These are phyloP conservation scores for Mantis religiosa DNA, from an alignment of 2,888 invertebrate species.

Conservation along the genomic window DNA sequence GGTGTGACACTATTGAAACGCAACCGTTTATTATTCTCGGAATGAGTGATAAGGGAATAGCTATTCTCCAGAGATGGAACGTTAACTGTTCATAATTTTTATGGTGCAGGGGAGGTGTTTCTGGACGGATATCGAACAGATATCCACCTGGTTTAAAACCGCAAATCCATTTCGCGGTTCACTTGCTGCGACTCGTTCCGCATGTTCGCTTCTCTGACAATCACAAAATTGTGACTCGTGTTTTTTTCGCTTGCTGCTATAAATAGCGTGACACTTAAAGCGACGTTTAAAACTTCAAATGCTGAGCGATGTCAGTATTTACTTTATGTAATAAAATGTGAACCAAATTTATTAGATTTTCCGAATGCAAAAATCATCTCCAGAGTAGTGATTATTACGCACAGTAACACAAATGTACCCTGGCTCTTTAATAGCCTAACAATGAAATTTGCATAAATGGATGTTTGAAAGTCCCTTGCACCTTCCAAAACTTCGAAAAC, in stretches of 20 bases:
- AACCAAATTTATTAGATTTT: too few species aligned
- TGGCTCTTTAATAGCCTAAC: too few species aligned
- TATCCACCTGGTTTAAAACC: neutral
- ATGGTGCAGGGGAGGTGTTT: neutral
- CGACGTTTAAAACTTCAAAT: too few species aligned
- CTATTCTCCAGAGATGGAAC: neutral
- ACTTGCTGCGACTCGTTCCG: neutral
- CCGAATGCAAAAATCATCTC: too few species aligned
- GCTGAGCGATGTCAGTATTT: too few species aligned
- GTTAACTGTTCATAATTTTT: neutral
- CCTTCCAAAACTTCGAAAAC: too few species aligned
- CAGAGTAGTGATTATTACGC: too few species aligned
- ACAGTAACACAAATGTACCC: too few species aligned
- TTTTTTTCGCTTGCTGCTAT: neutral
- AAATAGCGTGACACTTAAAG: neutral
- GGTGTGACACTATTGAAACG: neutral
- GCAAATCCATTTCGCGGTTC: neutral
- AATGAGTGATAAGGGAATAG: neutral
- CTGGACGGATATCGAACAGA: neutral
- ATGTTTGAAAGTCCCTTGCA: too few species aligned
- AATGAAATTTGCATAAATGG: too few species aligned
- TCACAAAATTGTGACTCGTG: neutral
- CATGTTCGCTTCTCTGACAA: neutral
- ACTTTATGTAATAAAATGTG: too few species aligned
- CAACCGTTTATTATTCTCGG: neutral